Evolutionary conservation across 2,888 invertebrate genomes (phyloP).

Genomic region (Amphimallon solstitiale): DNA sequence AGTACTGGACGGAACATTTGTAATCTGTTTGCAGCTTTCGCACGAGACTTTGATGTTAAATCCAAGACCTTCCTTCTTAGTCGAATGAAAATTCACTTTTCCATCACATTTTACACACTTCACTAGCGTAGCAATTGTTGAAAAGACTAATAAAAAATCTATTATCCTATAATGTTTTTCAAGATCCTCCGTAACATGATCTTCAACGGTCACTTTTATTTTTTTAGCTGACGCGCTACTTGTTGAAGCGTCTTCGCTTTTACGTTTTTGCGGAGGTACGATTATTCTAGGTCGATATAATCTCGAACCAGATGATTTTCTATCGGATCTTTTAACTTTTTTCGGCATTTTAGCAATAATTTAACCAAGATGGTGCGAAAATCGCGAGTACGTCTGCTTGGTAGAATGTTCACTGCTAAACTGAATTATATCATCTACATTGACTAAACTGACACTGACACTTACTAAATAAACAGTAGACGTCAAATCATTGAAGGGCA

Average conservation of each 20-base stretch:
- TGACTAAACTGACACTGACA: no score
- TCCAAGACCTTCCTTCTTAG: neutral
- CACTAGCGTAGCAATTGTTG: neutral
- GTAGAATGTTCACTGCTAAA: neutral
- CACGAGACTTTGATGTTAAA: no score
- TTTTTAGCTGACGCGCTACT: neutral
- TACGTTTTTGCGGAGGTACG: no score
- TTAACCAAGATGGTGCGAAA: neutral
- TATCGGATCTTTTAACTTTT: no score
- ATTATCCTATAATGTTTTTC: neutral
- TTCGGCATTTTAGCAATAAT: no score
- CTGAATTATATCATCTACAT: no score
- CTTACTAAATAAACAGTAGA: no score
- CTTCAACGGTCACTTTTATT: neutral
- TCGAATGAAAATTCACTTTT: neutral
- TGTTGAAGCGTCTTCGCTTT: neutral
- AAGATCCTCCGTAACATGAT: neutral
- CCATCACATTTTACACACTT: neutral
- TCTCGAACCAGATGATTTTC: no score
- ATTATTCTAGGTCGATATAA: no score
- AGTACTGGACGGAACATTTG: slow-evolving; percentile 2
- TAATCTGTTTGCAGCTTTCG: neutral
- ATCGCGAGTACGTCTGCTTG: neutral
- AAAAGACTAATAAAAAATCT: no score
- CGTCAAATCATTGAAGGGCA: no score